Evolutionary conservation across 2,888 invertebrate genomes (phyloP).

Genomic region (Craniophora ligustri): DNA sequence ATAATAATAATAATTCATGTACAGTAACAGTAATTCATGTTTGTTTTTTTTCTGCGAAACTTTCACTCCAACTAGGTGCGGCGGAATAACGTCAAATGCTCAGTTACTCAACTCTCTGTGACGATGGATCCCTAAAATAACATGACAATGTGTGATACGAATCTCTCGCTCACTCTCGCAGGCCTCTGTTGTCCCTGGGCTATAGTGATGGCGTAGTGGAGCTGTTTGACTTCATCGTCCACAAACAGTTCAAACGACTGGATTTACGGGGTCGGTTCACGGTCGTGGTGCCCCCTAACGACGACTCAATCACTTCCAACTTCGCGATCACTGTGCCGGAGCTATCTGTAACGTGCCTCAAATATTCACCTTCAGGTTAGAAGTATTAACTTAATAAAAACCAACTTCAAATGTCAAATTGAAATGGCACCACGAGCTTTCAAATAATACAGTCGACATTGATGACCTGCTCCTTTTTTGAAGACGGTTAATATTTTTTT

Average conservation of each 20-base stretch:
- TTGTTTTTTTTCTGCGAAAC: too few relatives aligned
- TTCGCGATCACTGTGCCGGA: conserved; percentile 66
- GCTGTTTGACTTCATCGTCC: conserved; percentile 79
- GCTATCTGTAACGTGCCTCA: conserved; percentile 77
- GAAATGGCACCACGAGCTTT: too few relatives aligned
- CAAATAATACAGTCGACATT: too few relatives aligned
- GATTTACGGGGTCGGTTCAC: conserved; percentile 72
- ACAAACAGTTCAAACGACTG: conserved; percentile 65
- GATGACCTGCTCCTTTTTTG: too few relatives aligned
- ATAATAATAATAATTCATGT: too few relatives aligned
- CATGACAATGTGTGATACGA: background rate
- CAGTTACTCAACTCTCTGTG: background rate
- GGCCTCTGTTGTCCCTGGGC: conserved; percentile 82
- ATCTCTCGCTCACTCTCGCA: conserved; percentile 59
- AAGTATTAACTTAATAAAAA: too few relatives aligned
- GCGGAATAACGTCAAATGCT: too few relatives aligned
- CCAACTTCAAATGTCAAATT: too few relatives aligned
- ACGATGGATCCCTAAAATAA: too few relatives aligned
- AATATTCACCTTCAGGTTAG: conserved; percentile 88
- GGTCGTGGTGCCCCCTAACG: conserved; percentile 69
- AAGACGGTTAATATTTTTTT: too few relatives aligned
- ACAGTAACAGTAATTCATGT: too few relatives aligned
- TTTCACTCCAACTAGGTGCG: too few relatives aligned
- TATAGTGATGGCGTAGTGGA: conserved; percentile 82
- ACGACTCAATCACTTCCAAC: conserved; percentile 73